Evolutionary conservation across 2,113 vertebrate genomes (phyloP).

Genomic region (Struthidea cinerea): DNA sequence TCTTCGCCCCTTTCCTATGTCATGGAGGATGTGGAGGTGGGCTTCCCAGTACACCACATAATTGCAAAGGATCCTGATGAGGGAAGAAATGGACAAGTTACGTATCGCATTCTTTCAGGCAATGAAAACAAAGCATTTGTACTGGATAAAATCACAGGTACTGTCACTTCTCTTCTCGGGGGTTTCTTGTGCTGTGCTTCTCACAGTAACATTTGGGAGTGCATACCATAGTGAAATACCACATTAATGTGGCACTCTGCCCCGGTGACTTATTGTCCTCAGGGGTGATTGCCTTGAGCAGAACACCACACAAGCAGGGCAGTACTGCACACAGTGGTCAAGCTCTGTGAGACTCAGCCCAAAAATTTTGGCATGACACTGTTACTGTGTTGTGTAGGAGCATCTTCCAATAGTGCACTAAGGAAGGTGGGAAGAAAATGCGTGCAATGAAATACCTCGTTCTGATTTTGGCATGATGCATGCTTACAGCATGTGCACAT

Average conservation of each 20-base stretch:
- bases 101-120: constrained; percentile 79
- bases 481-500: background rate
- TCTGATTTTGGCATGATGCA: background rate
- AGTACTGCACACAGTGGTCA: rapidly evolving
- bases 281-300: background rate
- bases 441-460: background rate
- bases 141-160: constrained; percentile 85
- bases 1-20: constrained; percentile 67
- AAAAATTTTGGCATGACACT: background rate
- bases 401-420: background rate
- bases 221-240: background rate
- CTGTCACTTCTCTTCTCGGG: background rate
- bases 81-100: constrained; percentile 78
- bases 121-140: constrained; percentile 76
- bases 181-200: background rate
- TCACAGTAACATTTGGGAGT: background rate
- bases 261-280: background rate
- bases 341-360: background rate
- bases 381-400: background rate
- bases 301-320: background rate
- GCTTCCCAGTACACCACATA: constrained; percentile 79
- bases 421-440: background rate
- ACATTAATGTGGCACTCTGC: background rate
- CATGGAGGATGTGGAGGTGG: constrained; percentile 77
- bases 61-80: constrained; percentile 82